These are phyloP conservation scores for Drosophila putrida DNA, from an alignment of 2,888 invertebrate genomes.

Conservation along the genomic window DNA sequence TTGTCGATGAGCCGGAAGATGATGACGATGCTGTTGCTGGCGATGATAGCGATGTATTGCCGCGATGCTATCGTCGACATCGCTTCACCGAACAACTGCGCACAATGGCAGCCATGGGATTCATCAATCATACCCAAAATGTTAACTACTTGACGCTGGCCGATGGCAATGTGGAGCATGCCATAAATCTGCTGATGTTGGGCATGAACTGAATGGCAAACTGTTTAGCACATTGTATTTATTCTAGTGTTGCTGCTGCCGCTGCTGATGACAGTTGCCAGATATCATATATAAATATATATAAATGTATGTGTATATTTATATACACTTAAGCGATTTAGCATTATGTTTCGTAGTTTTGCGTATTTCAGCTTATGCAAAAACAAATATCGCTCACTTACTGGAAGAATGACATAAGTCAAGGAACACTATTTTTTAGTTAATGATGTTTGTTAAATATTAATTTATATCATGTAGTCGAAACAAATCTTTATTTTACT, in stretches of 20 bases:
- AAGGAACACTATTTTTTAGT: no score
- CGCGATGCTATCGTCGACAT: slow-evolving; percentile 78
- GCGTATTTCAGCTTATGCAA: slow-evolving; percentile 29
- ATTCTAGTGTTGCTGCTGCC: slow-evolving; percentile 48
- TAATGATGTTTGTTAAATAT: no score
- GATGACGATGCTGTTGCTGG: slow-evolving; percentile 57
- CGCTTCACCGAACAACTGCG: slow-evolving; percentile 87
- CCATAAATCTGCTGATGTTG: slow-evolving; percentile 94
- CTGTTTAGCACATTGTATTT: slow-evolving; percentile 53
- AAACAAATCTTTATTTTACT: no score
- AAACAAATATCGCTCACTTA: neutral
- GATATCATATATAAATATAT: slow-evolving; percentile 30
- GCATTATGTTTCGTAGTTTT: slow-evolving; percentile 45
- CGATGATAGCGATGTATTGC: slow-evolving; percentile 75
- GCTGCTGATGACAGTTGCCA: slow-evolving; percentile 32
- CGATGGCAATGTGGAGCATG: slow-evolving; percentile 95
- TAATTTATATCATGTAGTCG: no score
- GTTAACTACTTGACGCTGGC: slow-evolving; percentile 92
- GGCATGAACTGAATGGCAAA: slow-evolving; percentile 72
- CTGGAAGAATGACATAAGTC: no score
- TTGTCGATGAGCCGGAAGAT: slow-evolving; percentile 50
- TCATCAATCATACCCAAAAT: slow-evolving; percentile 93
- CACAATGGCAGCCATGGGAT: slow-evolving; percentile 96
- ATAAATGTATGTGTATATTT: slow-evolving; percentile 23
- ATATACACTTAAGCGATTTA: slow-evolving; percentile 54